Evolutionary conservation across 2,797 vertebrate genomes (phyloP).

Genomic region (Schizothorax lantsangensis): DNA sequence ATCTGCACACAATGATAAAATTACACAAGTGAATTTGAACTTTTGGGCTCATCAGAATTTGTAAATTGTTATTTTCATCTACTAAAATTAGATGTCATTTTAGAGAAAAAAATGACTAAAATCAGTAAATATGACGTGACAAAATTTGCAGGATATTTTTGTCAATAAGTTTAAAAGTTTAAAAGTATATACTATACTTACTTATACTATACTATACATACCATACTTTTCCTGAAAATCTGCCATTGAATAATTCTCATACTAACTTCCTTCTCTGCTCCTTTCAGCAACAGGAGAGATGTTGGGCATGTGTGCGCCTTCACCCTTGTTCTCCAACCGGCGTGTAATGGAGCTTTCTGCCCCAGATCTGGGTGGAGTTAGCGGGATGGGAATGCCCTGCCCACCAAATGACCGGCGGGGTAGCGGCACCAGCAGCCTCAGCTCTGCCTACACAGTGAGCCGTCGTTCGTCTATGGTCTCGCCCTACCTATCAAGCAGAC

Average conservation of each 20-base stretch:
- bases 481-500: conserved; percentile 85
- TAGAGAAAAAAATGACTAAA: not conserved
- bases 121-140: not conserved
- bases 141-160: not conserved
- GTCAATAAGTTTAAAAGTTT: too few relatives aligned
- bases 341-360: conserved; percentile 84
- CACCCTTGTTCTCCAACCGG: conserved; percentile 79
- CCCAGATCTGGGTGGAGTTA: conserved; percentile 72
- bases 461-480: conserved; percentile 91
- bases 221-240: not conserved
- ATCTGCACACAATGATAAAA: not conserved
- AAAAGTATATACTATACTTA: too few relatives aligned
- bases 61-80: not conserved
- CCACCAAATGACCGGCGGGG: conserved; percentile 83
- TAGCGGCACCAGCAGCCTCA: conserved; percentile 92
- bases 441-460: conserved; percentile 95
- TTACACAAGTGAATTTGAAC: not conserved
- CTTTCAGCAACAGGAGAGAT: conserved; percentile 76
- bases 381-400: conserved; percentile 65
- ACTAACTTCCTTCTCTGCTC: conserved; percentile 19
- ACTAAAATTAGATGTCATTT: not conserved
- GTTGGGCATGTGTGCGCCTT: conserved; percentile 76
- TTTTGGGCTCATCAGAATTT: not conserved
- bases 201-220: too few relatives aligned
- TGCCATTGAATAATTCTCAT: not conserved